Base-by-base conservation (phyloP, 2,113 vertebrate species). In the Sinocyclocheilus anshuiensis region DNA sequence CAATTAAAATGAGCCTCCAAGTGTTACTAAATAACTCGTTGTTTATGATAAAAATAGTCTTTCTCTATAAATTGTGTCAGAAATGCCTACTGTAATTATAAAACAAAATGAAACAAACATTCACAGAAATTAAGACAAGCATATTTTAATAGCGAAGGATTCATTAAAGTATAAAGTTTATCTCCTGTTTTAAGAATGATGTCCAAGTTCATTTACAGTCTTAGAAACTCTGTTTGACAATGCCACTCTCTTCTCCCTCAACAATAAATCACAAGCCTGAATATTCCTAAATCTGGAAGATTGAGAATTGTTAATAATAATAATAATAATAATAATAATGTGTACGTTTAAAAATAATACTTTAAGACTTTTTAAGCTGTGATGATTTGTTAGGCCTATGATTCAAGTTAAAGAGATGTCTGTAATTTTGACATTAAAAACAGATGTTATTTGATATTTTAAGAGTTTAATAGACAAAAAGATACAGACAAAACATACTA, bases 1-100 rank as follows among this genome's bases (percentile, higher is more conserved):
- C 39, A 67, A 81, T 81, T 65, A 65, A 81, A 81, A 65, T 12
- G 36, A 81, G 59, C 59, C 59, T 26, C n/a, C 79, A 26, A 45
- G 39, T 81, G 59, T 1, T 65, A 9, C 15, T 45, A 29, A 81
- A 81, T 48, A 24, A 81, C 39, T 67, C 79, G 26, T 29, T 81
- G 65, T 82, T 69, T 29, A 82, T 33, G 50, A 86, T 65, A 39
- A 15, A 67, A 29, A 24, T 22, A 67, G 39, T 42, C 45, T 77
- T 20, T 69, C 81, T 22, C 10, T 24, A 11, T 20, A 55, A 55
- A 48, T 26, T 48, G 7, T 48, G 13, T 6, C 12, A 22, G 42
- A 45, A 6, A 81, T 67, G 39, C 42, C n/a, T 80, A 63, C 48
- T 77, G 3, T n/a, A 80, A 63, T 36, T 57, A 57, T 42, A 65